Base-by-base conservation (phyloP, 2,888 invertebrate species). In the Xylocampa areola region DNA sequence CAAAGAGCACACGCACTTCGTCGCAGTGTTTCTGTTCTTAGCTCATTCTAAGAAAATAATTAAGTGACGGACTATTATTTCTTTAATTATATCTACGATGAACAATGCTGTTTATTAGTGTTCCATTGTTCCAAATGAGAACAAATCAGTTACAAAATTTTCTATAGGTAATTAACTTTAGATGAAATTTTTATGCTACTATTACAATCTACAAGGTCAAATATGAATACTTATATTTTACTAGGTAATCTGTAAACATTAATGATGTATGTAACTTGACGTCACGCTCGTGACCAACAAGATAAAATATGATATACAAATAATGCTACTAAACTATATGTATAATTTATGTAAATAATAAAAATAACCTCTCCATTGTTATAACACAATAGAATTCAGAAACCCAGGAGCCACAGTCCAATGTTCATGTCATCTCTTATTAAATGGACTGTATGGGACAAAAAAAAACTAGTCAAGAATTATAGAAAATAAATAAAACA, bases 221-320 rank as follows among this genome's bases (percentile, higher is more conserved):
- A 39, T 8, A 19, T 47, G 33, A 17, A 30, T n/a, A n/a, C n/a
- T n/a, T n/a, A 57, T 49, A 10, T 43, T 35, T 19, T 33, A 32
- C 16, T 37, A 55, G 6, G 36, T 48, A 37, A 10, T 23, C 25
- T 30, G 13, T 32, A n/a, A 7, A 21, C 8, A 32, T 33, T 32
- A 14, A 23, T 47, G 25, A 60, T 48, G 37, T 67, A 60, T 48
- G 37, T 67, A 43, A 51, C 7, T 25, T 16, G 0, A 19, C 27
- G 39, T 40, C 33, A 14, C 32, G 6, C 8, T 44, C 30, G 30
- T 44, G 67, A 45, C 40, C 10, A 29, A 17, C 19, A 29, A 19
- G 64, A 63, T 53, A 49, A 57, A 45, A 29, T 43, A 60, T 6
- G 0, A 45, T 36, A 45, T 36, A 40, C 27, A 68, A 68, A 69